Evolutionary conservation across 2,113 vertebrate genomes (phyloP).

Genomic region (Accipiter virgatus): DNA sequence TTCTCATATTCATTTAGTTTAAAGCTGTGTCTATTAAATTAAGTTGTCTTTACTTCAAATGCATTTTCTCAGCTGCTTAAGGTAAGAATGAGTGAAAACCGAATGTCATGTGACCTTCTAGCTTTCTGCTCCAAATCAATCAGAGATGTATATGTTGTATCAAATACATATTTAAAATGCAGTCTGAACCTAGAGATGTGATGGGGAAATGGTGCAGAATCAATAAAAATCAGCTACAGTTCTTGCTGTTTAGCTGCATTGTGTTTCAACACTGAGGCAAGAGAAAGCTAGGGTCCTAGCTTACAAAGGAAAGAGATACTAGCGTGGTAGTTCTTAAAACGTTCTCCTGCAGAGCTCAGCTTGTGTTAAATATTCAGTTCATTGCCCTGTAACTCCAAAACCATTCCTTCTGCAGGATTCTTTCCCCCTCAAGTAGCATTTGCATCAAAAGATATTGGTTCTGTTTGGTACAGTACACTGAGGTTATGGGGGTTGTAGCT

Average conservation of each 20-base stretch:
- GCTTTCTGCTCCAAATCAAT: constrained; percentile 6
- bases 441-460: neutral
- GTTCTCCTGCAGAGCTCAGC: neutral
- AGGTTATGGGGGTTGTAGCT: neutral
- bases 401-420: neutral
- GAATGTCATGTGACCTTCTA: neutral
- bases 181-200: neutral
- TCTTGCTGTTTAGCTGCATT: neutral
- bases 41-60: neutral
- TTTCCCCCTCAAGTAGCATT: neutral
- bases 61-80: neutral
- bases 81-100: neutral
- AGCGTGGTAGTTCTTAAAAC: neutral
- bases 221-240: neutral
- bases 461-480: neutral
- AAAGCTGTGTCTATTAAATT: neutral
- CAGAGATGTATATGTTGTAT: neutral
- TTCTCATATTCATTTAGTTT: constrained; percentile 13
- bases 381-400: neutral
- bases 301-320: neutral
- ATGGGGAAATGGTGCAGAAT: neutral
- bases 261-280: neutral
- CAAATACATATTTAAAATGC: neutral
- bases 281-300: neutral
- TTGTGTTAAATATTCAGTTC: neutral